These are phyloP conservation scores for Notothenia rossii DNA, from an alignment of 2,113 vertebrate species.

Conservation along the genomic window DNA sequence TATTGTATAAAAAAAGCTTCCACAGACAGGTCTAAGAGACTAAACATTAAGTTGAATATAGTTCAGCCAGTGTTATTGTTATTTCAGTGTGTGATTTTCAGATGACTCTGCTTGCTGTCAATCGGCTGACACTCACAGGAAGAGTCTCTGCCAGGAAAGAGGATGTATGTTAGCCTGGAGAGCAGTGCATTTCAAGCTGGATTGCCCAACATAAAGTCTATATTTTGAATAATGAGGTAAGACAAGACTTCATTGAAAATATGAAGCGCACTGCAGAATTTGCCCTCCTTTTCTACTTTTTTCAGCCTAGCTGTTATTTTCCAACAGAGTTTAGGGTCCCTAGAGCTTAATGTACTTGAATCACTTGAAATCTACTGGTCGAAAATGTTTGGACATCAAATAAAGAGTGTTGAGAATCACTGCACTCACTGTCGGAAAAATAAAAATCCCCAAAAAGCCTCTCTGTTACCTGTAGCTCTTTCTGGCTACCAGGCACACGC, in stretches of 20 bases:
- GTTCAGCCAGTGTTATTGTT: conserved; percentile 39
- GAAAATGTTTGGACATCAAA: conserved; percentile 28
- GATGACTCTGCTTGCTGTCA: conserved; percentile 59
- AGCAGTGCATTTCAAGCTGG: not conserved
- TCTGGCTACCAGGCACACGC: conserved; percentile 20
- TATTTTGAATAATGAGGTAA: conserved; percentile 13
- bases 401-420: conserved; percentile 27
- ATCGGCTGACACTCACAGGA: conserved; percentile 42
- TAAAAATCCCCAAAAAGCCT: conserved; percentile 28
- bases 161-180: not conserved
- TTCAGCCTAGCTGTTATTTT: conserved; percentile 1
- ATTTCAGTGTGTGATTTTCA: conserved; percentile 29
- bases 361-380: not conserved
- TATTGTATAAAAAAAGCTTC: conserved; percentile 35
- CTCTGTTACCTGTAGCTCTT: conserved; percentile 49
- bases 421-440: conserved; percentile 24
- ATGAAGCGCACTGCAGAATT: not conserved
- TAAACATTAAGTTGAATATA: conserved; percentile 49
- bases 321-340: not conserved
- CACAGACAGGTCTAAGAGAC: conserved; percentile 14
- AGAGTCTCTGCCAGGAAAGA: conserved; percentile 47
- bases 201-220: not conserved
- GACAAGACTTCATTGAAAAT: not conserved
- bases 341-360: conserved; percentile 10
- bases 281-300: not conserved